Evolutionary conservation across 2,888 invertebrate genomes (phyloP).

Genomic region (Troides oblongomaculatus): DNA sequence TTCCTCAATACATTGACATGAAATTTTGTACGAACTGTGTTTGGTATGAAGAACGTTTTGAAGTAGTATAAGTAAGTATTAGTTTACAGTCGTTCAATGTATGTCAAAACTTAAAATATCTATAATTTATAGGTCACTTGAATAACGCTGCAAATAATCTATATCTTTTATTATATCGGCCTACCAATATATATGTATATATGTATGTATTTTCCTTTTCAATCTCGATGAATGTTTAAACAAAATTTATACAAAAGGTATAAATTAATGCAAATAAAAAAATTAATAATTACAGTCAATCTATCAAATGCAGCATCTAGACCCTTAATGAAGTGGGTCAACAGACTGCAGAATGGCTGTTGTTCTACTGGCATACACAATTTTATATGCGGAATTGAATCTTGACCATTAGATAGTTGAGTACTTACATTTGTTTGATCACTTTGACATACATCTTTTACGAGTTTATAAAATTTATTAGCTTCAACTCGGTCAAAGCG

Average conservation of each 20-base stretch:
- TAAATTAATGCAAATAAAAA: background rate
- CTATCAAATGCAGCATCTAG: background rate
- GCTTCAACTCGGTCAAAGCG: background rate
- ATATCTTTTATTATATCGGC: no score
- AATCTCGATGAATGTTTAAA: background rate
- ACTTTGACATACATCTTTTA: conserved; percentile 6
- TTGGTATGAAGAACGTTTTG: no score
- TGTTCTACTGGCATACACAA: conserved; percentile 13
- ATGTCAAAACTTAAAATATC: no score
- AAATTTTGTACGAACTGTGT: background rate
- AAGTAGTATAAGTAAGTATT: no score
- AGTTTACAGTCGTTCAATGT: no score
- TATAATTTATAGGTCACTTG: no score
- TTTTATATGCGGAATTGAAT: conserved; percentile 20
- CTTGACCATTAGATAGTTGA: background rate
- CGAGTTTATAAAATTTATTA: background rate
- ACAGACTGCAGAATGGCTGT: background rate
- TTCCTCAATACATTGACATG: background rate
- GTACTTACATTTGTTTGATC: conserved; percentile 7
- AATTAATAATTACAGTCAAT: background rate
- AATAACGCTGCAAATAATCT: no score
- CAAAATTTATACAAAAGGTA: background rate
- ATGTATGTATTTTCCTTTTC: background rate
- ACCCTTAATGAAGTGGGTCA: conserved; percentile 18
- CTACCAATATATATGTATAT: no score